Conservation (phyloP, 2,113 vertebrate species). For the Eudyptes chrysolophus region DNA sequence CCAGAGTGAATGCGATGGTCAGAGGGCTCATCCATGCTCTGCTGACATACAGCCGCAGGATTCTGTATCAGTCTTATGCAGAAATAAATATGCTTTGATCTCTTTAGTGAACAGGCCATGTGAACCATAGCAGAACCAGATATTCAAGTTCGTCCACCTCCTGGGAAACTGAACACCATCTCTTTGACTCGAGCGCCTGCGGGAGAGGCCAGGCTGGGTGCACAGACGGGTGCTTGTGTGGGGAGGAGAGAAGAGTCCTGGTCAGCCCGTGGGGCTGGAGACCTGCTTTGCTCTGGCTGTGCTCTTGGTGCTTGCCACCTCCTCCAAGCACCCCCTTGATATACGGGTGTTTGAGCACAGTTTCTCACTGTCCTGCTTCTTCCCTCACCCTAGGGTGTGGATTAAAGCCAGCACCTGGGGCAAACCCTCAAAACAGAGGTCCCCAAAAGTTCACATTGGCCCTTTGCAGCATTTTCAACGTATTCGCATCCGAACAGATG, state of each 20-base stretch:
- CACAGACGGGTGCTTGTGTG: neutral
- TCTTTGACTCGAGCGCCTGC: fast-evolving
- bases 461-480: neutral
- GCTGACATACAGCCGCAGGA: neutral
- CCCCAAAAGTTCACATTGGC: fast-evolving
- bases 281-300: neutral
- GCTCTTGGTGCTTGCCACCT: neutral
- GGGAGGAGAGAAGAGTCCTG: fast-evolving
- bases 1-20: fast-evolving
- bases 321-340: fast-evolving
- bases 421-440: neutral
- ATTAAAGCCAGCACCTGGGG: neutral
- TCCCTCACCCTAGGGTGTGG: neutral
- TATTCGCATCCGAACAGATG: neutral
- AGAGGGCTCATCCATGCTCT: neutral
- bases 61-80: neutral
- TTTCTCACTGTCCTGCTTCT: neutral
- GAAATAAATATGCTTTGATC: neutral
- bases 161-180: neutral
- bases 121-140: constrained; percentile 22
- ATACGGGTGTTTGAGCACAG: too few relatives aligned
- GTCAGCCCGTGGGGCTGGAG: too few relatives aligned
- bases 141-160: neutral
- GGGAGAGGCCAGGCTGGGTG: neutral
- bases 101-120: neutral